Conservation (phyloP, 2,888 invertebrate species). For the Drosophila paucipuncta region DNA sequence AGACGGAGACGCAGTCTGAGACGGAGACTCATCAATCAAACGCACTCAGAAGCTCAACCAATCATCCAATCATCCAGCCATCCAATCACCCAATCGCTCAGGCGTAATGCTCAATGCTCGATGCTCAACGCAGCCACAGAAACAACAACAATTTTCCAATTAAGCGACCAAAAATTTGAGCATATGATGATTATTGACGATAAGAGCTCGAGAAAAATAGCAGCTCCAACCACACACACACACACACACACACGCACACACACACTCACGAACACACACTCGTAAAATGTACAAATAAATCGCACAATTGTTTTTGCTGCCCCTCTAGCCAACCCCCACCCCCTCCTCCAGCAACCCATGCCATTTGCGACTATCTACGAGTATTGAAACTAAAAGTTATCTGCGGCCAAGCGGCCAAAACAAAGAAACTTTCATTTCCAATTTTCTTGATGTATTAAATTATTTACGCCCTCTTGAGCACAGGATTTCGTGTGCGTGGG, state of each 20-base stretch:
- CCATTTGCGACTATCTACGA: constrained; percentile 29
- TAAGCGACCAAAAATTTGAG: constrained; percentile 83
- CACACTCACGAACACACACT: constrained; percentile 8
- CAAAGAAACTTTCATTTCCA: constrained; percentile 83
- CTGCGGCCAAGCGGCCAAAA: constrained; percentile 73
- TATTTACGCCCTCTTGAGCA: constrained; percentile 84
- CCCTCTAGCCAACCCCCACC: neutral
- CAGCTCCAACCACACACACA: constrained; percentile 10
- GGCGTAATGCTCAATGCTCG: constrained; percentile 61
- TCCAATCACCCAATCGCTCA: constrained; percentile 71
- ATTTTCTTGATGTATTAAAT: constrained; percentile 83
- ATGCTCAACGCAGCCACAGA: constrained; percentile 51
- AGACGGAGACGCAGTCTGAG: constrained; percentile 14
- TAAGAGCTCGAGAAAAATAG: constrained; percentile 56
- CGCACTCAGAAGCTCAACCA: constrained; percentile 62
- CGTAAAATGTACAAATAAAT: constrained; percentile 80
- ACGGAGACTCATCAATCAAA: constrained; percentile 74
- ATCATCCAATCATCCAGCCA: constrained; percentile 65
- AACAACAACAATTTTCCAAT: constrained; percentile 85
- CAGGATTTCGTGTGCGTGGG: constrained; percentile 66
- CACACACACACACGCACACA: neutral
- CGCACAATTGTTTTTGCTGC: constrained; percentile 66
- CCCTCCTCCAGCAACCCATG: neutral
- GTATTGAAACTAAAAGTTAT: constrained; percentile 79
- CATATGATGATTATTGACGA: constrained; percentile 83